A percentile compares a stretch with the other conserved stretches of the same genome.
Evolutionary conservation across 2,113 vertebrate genomes (phyloP).

Genomic region (Capreolus pygargus): DNA sequence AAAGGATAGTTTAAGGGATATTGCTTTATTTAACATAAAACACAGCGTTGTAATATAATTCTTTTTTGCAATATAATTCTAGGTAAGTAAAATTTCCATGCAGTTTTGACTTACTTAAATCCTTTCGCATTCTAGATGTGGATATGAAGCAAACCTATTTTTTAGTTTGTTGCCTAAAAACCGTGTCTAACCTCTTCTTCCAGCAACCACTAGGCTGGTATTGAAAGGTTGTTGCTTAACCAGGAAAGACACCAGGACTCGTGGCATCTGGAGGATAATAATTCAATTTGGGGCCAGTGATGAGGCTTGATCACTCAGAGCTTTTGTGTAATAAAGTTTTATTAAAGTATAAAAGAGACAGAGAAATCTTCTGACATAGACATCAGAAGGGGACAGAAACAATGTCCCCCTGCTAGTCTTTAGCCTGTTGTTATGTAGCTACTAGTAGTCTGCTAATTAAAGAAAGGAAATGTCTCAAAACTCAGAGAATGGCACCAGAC

Average conservation of each 20-base stretch:
- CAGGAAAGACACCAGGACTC: neutral
- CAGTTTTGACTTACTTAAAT: conserved; percentile 10
- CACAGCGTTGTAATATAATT: neutral
- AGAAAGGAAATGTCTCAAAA: neutral
- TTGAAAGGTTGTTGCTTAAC: neutral
- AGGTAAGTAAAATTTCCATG: neutral
- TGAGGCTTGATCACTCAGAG: neutral
- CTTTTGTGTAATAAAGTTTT: neutral
- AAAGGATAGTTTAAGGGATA: neutral
- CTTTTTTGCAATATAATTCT: neutral
- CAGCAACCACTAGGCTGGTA: neutral
- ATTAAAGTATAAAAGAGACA: neutral
- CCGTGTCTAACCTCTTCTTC: neutral
- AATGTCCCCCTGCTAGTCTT: neutral
- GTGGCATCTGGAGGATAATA: neutral
- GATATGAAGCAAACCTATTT: neutral
- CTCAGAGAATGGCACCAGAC: neutral
- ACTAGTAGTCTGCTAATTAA: neutral
- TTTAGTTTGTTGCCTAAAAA: conserved; percentile 7
- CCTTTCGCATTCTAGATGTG: neutral
- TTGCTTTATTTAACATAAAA: neutral
- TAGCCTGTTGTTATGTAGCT: neutral
- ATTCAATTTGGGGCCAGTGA: neutral
- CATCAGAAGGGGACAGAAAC: neutral
- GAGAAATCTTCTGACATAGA: neutral